Evolutionary conservation across 2,113 vertebrate genomes (phyloP), one percentile per base, ranked within the genome.

Genomic region (Alligator mississippiensis): DNA sequence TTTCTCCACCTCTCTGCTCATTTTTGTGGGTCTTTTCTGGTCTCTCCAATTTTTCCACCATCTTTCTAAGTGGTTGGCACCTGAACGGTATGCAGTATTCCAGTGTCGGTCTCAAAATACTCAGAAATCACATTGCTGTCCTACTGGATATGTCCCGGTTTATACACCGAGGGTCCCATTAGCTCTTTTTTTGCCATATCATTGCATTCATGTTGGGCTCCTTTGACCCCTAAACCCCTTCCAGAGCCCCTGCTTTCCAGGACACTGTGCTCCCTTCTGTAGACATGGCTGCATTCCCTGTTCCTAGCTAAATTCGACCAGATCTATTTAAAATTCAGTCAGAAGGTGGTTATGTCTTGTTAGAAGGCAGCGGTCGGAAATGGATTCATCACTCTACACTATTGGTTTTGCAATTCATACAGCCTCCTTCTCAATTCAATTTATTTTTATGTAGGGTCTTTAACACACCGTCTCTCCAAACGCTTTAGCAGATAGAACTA

Each of bases 371-470:
- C 86, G 30, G 87, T 80, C 95, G 87, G 83, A 95, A 96, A 96
- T 96, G 87, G 93, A 96, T 85, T 95, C 96, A 97, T 97, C 96
- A 96, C 74, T 6, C 2, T 87, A 90, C 90, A 90, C 93, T 87
- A 95, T 95, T 96, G 86, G 88, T 92, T 97, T 95, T 95, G 96
- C 95, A 97, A 93, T 96, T 96, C 93, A 64, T 91, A 95, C 96
- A 93, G 93, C 95, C 92, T 93, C 96, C 70, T 63, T 79, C 85
- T 85, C 89, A 0, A 96, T 96, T 97, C 96, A 97, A 97, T 97
- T 97, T 97, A 94, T 96, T 97, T 97, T 97, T 96, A 96, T 97
- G 95, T 93, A 87, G 93, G 88, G 95, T 95, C 95, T 93, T 96
- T 96, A 97, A 97, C 96, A 94, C 92, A 96, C 89, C 88, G 89